Conservation (phyloP, 2,797 vertebrate species). For the Phoebastria nigripes region DNA sequence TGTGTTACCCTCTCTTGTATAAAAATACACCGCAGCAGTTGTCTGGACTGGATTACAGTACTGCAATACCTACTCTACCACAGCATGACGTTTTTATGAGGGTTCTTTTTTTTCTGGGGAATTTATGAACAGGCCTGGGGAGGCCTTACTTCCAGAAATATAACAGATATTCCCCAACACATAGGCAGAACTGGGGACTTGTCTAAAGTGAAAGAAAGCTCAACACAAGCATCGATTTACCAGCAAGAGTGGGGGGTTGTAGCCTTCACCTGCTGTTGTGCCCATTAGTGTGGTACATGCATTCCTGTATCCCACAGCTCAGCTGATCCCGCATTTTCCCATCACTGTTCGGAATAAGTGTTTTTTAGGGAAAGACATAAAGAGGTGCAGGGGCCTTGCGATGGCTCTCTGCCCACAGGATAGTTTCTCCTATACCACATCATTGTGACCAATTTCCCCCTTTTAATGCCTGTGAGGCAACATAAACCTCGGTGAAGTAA, state of each 20-base stretch:
- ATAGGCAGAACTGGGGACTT: background rate
- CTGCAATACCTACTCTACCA: background rate
- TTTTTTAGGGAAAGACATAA: background rate
- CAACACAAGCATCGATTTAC: background rate
- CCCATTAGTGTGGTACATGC: background rate
- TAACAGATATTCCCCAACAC: background rate
- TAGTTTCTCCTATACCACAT: background rate
- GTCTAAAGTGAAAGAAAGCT: background rate
- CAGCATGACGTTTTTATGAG: background rate
- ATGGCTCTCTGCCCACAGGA: background rate
- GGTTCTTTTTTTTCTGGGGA: background rate
- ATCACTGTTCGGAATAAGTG: fast-evolving
- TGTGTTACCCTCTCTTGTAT: background rate
- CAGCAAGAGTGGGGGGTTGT: background rate
- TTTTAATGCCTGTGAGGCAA: background rate
- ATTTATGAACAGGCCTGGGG: background rate
- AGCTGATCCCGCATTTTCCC: background rate
- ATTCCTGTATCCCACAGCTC: background rate
- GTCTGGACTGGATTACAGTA: background rate
- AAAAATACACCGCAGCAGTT: background rate
- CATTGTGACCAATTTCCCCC: background rate
- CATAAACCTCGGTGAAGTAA: background rate
- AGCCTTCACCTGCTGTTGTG: background rate
- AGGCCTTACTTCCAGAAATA: background rate
- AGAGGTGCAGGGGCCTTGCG: background rate